Evolutionary conservation across 2,797 vertebrate genomes (phyloP).

Genomic region (Phoeniculus purpureus): DNA sequence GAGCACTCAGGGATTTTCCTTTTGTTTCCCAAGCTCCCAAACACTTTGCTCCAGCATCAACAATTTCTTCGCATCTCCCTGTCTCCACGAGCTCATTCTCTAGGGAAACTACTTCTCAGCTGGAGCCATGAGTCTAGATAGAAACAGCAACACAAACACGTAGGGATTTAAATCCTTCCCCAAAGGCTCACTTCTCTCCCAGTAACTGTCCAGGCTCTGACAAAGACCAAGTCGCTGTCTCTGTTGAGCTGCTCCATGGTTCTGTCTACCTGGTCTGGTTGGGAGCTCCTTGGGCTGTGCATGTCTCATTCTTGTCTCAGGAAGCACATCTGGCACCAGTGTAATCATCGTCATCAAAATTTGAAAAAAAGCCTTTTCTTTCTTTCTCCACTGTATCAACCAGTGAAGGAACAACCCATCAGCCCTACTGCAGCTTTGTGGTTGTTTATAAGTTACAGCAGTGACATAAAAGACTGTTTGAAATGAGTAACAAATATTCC

Average conservation of each 20-base stretch:
- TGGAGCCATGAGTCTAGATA: neutral
- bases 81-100: neutral
- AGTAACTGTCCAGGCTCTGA: neutral
- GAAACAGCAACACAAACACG: neutral
- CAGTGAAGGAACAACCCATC: neutral
- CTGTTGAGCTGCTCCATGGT: neutral
- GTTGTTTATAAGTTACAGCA: neutral
- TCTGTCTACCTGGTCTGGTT: neutral
- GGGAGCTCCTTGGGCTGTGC: neutral
- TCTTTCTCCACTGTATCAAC: neutral
- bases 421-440: neutral
- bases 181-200: neutral
- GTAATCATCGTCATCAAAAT: neutral
- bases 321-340: neutral
- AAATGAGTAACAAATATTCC: neutral
- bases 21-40: constrained; percentile 5
- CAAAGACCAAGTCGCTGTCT: neutral
- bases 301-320: neutral
- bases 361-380: neutral
- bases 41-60: neutral
- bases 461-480: neutral
- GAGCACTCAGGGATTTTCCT: constrained; percentile 21
- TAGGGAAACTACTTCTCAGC: neutral
- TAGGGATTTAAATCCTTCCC: neutral
- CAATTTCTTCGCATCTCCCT: neutral